Evolutionary conservation across 64 coral and sea anemone species (phyloP).

Genomic region (Montipora sp.): DNA sequence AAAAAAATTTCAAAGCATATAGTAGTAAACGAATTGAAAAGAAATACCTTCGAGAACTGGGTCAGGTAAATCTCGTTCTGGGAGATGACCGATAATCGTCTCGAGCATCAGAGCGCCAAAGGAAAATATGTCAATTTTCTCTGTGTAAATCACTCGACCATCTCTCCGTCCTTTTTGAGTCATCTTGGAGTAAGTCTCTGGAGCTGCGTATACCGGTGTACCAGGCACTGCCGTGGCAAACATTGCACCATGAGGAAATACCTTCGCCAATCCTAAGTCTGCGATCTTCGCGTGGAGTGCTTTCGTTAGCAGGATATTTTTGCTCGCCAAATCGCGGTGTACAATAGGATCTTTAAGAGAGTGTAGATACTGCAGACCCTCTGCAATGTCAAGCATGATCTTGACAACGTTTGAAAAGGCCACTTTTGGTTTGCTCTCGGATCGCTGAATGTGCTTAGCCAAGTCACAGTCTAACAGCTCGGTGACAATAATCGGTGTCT

Average conservation of each 20-base stretch:
- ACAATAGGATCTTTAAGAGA: conserved; percentile 28
- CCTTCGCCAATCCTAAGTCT: conserved; percentile 82
- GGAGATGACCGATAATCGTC: conserved; percentile 82
- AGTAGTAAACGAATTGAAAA: background rate
- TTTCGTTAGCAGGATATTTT: conserved; percentile 78
- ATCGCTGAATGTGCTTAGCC: conserved; percentile 44
- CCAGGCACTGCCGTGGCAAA: conserved; percentile 74
- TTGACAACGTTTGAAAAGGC: conserved; percentile 57
- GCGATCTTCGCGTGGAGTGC: conserved; percentile 78
- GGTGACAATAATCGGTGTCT: conserved; percentile 82
- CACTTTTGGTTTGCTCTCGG: conserved; percentile 46
- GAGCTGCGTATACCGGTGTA: conserved; percentile 82
- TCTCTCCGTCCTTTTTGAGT: background rate
- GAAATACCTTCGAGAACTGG: conserved; percentile 50
- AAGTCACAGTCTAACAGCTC: conserved; percentile 80
- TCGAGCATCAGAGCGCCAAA: conserved; percentile 82
- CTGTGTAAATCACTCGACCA: conserved; percentile 66
- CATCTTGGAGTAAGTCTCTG: conserved; percentile 76
- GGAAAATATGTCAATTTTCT: conserved; percentile 93
- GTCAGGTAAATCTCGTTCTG: conserved; percentile 36
- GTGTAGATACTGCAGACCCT: conserved; percentile 82
- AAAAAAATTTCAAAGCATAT: background rate
- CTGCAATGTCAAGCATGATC: conserved; percentile 81
- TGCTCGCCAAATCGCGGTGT: conserved; percentile 88
- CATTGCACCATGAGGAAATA: conserved; percentile 79